A percentile compares a stretch with the other conserved stretches of the same genome.
Conservation (phyloP, 2,113 vertebrate species). For the Sarotherodon lohbergeri region DNA sequence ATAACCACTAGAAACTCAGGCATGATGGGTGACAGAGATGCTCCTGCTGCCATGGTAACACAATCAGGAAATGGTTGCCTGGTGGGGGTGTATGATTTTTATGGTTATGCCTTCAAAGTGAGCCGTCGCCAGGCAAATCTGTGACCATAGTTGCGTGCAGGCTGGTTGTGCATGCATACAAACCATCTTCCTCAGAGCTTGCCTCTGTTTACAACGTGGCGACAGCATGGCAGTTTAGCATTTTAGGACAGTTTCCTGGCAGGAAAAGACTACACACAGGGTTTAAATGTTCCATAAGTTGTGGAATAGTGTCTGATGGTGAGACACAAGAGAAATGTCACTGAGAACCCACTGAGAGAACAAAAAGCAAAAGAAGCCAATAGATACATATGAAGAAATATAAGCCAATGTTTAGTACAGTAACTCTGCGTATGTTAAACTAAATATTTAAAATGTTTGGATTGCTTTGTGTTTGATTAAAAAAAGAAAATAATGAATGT, state of each 20-base stretch:
- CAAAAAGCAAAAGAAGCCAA: not conserved
- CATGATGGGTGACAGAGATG: constrained; percentile 37
- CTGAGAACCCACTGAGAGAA: not conserved
- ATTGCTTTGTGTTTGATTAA: not conserved
- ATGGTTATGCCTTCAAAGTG: not conserved
- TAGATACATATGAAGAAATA: not conserved
- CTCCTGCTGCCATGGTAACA: constrained; percentile 54
- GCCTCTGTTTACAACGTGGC: constrained; percentile 54
- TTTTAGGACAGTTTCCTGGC: constrained; percentile 55
- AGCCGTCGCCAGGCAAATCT: not conserved
- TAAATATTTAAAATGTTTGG: not conserved
- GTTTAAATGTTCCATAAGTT: constrained; percentile 60
- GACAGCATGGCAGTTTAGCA: constrained; percentile 65
- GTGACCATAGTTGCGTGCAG: not conserved
- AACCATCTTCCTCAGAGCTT: not conserved
- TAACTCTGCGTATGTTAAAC: not conserved
- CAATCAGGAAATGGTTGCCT: not conserved
- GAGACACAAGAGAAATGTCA: not conserved
- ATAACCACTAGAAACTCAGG: constrained; percentile 65
- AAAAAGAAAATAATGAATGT: not conserved
- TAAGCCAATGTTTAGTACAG: not conserved
- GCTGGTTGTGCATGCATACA: not conserved
- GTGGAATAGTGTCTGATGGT: not conserved
- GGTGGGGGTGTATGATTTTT: not conserved
- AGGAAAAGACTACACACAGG: not conserved